Evolutionary conservation across 2,113 vertebrate genomes (phyloP).

Genomic region (Buteo buteo): DNA sequence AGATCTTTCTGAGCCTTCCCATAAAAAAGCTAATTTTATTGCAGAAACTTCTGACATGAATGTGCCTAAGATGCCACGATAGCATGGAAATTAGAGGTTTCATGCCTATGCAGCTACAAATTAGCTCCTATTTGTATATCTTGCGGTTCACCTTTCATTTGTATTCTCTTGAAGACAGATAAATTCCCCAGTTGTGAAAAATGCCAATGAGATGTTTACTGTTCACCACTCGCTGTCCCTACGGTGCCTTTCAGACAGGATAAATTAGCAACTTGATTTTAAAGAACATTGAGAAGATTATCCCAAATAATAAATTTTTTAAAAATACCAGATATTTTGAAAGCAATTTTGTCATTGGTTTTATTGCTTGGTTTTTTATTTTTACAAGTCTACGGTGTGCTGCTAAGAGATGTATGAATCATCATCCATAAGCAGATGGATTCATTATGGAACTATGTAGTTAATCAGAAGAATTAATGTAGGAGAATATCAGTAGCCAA

Average conservation of each 20-base stretch:
- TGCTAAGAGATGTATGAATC: background rate
- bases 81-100: background rate
- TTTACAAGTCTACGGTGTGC: background rate
- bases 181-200: background rate
- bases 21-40: slow-evolving; percentile 70
- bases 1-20: slow-evolving; percentile 27
- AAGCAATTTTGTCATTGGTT: background rate
- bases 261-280: background rate
- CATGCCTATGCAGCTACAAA: background rate
- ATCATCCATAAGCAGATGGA: background rate
- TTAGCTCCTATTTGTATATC: background rate
- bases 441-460: background rate
- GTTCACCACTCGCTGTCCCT: background rate
- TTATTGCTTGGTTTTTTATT: background rate
- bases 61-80: slow-evolving; percentile 15
- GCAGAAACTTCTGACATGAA: slow-evolving; percentile 14
- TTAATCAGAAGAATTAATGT: background rate
- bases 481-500: background rate
- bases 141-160: background rate
- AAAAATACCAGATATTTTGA: background rate
- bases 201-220: background rate
- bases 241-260: slow-evolving; percentile 33
- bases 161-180: background rate
- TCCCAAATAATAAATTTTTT: slow-evolving; percentile 6
- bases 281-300: background rate